Evolutionary conservation across 2,888 invertebrate genomes (phyloP), one percentile per base, ranked within the genome.

Genomic region (Dicycla oo): DNA sequence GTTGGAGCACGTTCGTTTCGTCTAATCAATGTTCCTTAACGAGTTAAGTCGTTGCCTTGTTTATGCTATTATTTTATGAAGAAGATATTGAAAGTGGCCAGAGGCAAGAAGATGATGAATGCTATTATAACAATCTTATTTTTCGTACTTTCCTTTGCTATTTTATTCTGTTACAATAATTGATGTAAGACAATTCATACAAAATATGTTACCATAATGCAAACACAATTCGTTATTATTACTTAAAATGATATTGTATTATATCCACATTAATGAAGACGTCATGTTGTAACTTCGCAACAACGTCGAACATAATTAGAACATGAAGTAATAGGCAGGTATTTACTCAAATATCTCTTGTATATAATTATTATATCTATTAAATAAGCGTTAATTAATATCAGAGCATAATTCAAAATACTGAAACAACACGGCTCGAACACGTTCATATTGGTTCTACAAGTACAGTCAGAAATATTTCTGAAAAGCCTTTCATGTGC

Each of bases 401-500:
- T 49, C 30, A 23, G 30, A 49, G 56, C 30, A 64, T 40, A 18
- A 69, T 69, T 47, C 34, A 38, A 57, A 81, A 69, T 54, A 69
- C 15, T 69, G 58, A 54, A 75, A 69, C 73, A 82, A 75, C 64
- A 71, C 53, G 20, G 40, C 61, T 51, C 63, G 20, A 63, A 54
- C 62, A 51, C 56, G 26, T 40, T 65, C 63, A 69, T 61, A 73
- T 80, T 73, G 73, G 61, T 61, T 74, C 57, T 58, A 64, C 71
- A 77, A 71, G 68, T 72, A 82, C 65, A 73, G 53, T 40, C 60
- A 60, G 81, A 69, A 67, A 85, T 83, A 78, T 61, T 51, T 23
- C 53, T 82, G 71, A 75, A 86, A 82, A 79, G 79, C 79, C 71
- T 81, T 83, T 82, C 75, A 73, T 71, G 43, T 75, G 71, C 58